Percentiles rank a stretch among this genome's conserved stretches.
These are phyloP conservation scores for Crotalus tigris DNA, from an alignment of 2,113 vertebrate genomes.

Conservation along the genomic window DNA sequence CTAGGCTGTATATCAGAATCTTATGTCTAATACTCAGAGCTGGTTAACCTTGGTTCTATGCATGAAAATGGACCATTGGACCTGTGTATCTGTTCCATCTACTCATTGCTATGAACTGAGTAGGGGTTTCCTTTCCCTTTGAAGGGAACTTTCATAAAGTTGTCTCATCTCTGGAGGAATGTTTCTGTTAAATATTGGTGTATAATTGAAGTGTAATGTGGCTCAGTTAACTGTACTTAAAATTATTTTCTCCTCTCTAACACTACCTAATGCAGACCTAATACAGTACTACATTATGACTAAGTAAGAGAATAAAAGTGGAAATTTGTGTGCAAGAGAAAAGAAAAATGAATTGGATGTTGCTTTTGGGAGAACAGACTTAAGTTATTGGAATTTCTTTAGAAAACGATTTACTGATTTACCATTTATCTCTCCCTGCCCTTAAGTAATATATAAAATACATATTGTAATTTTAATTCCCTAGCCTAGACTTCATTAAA, in stretches of 20 bases:
- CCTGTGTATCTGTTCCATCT: neutral
- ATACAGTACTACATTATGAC: neutral
- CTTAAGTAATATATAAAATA: neutral
- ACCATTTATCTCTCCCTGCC: neutral
- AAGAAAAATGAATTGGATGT: neutral
- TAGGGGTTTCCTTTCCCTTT: neutral
- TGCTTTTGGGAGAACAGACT: neutral
- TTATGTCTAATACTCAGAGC: no score
- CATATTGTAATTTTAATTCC: neutral
- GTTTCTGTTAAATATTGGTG: neutral
- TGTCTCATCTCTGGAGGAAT: neutral
- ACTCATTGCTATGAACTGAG: neutral
- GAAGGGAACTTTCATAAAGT: neutral
- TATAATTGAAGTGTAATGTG: neutral
- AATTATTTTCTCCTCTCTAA: neutral
- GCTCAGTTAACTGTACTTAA: neutral
- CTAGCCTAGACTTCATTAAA: neutral
- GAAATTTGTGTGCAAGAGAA: neutral
- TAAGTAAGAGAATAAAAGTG: neutral
- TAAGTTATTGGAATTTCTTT: neutral
- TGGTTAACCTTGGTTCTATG: neutral
- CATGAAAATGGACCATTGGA: neutral
- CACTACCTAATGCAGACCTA: neutral
- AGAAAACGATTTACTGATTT: neutral
- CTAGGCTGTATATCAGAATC: neutral